Percentiles rank a stretch among this genome's conserved stretches.
Conservation (phyloP, 2,797 vertebrate species). For the Antrozous pallidus region DNA sequence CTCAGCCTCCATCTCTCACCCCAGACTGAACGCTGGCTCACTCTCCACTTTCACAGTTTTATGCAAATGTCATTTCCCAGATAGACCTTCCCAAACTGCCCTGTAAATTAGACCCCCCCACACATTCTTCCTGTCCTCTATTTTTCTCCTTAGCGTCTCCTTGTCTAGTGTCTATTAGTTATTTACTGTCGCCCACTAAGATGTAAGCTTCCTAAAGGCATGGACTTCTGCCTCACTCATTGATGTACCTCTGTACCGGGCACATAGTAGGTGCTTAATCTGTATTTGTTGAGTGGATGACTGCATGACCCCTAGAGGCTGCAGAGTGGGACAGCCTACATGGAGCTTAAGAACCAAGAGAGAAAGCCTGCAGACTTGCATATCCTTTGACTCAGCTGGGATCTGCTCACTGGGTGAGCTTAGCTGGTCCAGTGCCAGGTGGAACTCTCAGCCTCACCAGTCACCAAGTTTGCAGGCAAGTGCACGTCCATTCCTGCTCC, state of each 20-base stretch:
- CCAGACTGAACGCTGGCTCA: neutral
- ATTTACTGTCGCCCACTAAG: neutral
- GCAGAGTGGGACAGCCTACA: neutral
- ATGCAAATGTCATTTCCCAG: neutral
- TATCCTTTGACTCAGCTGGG: neutral
- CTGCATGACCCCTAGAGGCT: neutral
- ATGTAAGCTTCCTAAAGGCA: slow-evolving; percentile 30
- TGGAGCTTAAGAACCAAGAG: neutral
- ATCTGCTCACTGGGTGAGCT: neutral
- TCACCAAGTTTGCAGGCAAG: neutral
- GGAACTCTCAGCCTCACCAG: neutral
- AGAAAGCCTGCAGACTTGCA: neutral
- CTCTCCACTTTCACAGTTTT: neutral
- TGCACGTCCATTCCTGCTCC: neutral
- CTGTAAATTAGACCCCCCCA: neutral
- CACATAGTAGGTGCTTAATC: neutral
- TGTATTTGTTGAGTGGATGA: neutral
- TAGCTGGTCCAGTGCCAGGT: neutral
- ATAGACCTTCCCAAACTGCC: neutral
- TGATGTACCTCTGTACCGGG: neutral
- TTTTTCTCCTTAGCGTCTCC: slow-evolving; percentile 14
- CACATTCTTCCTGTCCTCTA: neutral
- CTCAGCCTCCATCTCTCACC: neutral
- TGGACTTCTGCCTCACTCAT: neutral
- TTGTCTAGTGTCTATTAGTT: neutral